Base-by-base conservation (phyloP, 2,113 vertebrate species). In the Enhydra lutris region DNA sequence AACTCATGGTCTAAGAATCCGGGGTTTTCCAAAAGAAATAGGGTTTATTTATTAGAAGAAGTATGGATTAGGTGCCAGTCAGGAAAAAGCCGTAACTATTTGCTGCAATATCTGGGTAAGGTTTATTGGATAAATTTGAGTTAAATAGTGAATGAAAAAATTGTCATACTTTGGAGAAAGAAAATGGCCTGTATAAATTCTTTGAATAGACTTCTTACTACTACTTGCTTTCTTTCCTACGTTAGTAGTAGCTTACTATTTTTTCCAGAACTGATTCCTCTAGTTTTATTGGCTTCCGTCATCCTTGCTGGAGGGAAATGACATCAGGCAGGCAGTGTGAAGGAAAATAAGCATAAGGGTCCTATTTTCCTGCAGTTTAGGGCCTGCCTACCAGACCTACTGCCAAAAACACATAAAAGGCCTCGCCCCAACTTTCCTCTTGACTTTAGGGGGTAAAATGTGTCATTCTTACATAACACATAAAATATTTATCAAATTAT, bases 401-500 rank as follows among this genome's bases (percentile, higher is more conserved):
- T 95, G 95, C 93, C 89, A 96, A 52, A 95, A 80, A 92, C 69
- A 87, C 52, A 92, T 50, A 80, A 84, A 92, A 95, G 59, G 6
- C 90, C 20, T 95, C 9, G 0, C 45, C 73, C 59, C 26, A 90
- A 23, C 21, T 86, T 96, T 97, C 50, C 36, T 82, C 71, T 96
- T 79, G 81, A 96, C 63, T 91, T 84, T n/a, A 84, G 78, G 89
- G 79, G 36, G 71, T 69, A 29, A 85, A 91, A 89, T 96, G 39
- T 88, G 69, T 97, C 47, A 78, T 93, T 97, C 81, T 95, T 96
- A 89, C 45, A 47, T 96, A 94, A 94, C 21, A 61, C 67, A 88
- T 91, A 81, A 82, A 90, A 65, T 80, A 94, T 80, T 94, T 96
- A 93, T 97, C 84, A 93, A 50, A 71, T 97, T 80, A 79, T 52